These are phyloP conservation scores for Taurulus bubalis DNA, from an alignment of 2,113 vertebrate species.

Conservation along the genomic window DNA sequence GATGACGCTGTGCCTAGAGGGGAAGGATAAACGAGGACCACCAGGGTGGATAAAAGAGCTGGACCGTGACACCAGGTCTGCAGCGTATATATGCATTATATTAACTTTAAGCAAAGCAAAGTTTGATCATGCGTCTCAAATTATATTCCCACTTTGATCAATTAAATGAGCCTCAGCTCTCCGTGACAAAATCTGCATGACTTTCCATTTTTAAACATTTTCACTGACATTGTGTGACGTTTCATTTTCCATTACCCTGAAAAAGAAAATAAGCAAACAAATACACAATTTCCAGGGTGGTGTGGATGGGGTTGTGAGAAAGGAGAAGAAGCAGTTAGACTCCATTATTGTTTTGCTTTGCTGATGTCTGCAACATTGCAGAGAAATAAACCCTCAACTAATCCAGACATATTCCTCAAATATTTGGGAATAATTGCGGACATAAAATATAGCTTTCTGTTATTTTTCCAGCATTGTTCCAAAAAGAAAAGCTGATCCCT, in stretches of 20 bases:
- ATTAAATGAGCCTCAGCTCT: background rate
- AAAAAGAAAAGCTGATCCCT: conserved; percentile 23
- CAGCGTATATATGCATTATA: conserved; percentile 31
- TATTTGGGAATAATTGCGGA: conserved; percentile 11
- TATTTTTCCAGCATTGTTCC: background rate
- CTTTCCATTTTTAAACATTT: conserved; percentile 36
- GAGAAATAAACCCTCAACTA: conserved; percentile 33
- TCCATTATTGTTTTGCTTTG: conserved; percentile 11
- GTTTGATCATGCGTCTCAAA: background rate
- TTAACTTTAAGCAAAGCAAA: conserved; percentile 29
- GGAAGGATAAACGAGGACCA: conserved; percentile 75
- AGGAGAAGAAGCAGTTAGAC: conserved; percentile 41
- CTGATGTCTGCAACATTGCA: conserved; percentile 15
- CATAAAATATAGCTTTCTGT: background rate
- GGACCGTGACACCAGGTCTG: conserved; percentile 18
- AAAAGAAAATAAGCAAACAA: conserved; percentile 76
- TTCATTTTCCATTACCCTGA: conserved; percentile 69
- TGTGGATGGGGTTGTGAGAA: conserved; percentile 69
- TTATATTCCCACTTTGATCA: conserved; percentile 20
- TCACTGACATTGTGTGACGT: conserved; percentile 44
- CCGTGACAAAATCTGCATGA: conserved; percentile 24
- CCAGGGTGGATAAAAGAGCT: conserved; percentile 67
- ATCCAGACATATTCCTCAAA: background rate
- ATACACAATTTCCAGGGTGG: conserved; percentile 64
- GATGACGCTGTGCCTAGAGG: conserved; percentile 70